A percentile compares a stretch with the other conserved stretches of the same genome.
Evolutionary conservation across 2,888 invertebrate genomes (phyloP).

Genomic region (Elysia crispata): DNA sequence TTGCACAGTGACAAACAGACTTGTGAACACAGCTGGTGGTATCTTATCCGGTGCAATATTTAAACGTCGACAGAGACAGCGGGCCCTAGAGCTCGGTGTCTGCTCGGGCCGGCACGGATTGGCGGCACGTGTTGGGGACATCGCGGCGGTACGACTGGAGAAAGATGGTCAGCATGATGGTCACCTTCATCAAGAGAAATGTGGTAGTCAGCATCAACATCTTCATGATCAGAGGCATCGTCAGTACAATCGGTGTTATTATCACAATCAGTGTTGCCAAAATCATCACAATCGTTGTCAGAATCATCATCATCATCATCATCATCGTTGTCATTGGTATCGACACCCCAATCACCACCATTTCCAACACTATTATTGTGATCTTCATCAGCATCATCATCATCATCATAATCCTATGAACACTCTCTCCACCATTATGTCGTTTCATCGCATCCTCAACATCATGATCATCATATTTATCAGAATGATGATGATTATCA

Average conservation of each 20-base stretch:
- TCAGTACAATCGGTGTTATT: not conserved
- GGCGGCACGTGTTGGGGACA: too few relatives aligned
- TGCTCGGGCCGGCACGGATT: too few relatives aligned
- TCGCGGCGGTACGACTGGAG: too few relatives aligned
- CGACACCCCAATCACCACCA: constrained; percentile 25
- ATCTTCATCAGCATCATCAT: constrained; percentile 24
- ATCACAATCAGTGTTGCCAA: not conserved
- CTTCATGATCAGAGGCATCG: too few relatives aligned
- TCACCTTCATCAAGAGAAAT: not conserved
- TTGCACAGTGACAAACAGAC: constrained; percentile 83
- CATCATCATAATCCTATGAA: too few relatives aligned
- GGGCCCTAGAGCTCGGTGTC: too few relatives aligned
- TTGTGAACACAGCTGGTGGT: constrained; percentile 78
- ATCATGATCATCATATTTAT: not conserved
- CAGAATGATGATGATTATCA: not conserved
- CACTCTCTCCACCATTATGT: too few relatives aligned
- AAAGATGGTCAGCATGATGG: too few relatives aligned
- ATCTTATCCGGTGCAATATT: constrained; percentile 76
- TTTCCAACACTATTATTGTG: constrained; percentile 9
- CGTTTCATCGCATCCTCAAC: too few relatives aligned
- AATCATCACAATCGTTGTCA: constrained; percentile 11
- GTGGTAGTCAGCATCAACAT: constrained; percentile 1
- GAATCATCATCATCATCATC: constrained; percentile 37
- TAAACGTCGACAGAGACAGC: too few relatives aligned
- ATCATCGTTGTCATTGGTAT: constrained; percentile 27